Percentiles rank a stretch among this genome's conserved stretches.
Conservation (phyloP, 2,113 vertebrate species). For the Colius striatus region DNA sequence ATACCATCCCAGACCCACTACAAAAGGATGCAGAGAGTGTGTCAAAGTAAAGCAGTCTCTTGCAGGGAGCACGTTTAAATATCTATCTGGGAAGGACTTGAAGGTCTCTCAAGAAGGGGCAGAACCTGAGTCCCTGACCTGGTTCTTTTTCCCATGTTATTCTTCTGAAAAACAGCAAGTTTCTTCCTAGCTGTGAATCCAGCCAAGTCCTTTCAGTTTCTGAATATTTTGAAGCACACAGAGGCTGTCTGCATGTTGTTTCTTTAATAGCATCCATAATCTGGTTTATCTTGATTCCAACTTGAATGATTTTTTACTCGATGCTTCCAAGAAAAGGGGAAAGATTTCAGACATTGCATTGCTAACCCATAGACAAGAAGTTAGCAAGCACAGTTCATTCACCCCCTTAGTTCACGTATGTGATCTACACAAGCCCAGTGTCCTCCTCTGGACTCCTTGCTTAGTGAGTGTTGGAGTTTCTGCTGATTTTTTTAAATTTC, state of each 20-base stretch:
- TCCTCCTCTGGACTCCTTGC: not conserved
- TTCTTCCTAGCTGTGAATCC: not conserved
- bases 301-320: not conserved
- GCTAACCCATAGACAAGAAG: not conserved
- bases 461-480: not conserved
- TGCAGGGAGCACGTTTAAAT: accelerated
- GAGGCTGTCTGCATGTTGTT: not conserved
- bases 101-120: not conserved
- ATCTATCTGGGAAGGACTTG: not conserved
- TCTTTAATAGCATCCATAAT: not conserved
- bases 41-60: not conserved
- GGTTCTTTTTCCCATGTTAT: not conserved
- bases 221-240: not conserved
- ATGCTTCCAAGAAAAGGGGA: not conserved
- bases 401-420: not conserved
- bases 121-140: not conserved
- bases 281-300: not conserved
- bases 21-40: accelerated
- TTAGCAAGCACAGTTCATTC: not conserved
- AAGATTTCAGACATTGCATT: not conserved
- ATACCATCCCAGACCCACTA: no score
- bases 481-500: not conserved
- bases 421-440: accelerated
- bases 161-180: not conserved
- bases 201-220: not conserved